Percentiles rank a stretch among this genome's conserved stretches.
These are phyloP conservation scores for Asobara japonica DNA, from an alignment of 1,140 invertebrate genomes.

Conservation along the genomic window DNA sequence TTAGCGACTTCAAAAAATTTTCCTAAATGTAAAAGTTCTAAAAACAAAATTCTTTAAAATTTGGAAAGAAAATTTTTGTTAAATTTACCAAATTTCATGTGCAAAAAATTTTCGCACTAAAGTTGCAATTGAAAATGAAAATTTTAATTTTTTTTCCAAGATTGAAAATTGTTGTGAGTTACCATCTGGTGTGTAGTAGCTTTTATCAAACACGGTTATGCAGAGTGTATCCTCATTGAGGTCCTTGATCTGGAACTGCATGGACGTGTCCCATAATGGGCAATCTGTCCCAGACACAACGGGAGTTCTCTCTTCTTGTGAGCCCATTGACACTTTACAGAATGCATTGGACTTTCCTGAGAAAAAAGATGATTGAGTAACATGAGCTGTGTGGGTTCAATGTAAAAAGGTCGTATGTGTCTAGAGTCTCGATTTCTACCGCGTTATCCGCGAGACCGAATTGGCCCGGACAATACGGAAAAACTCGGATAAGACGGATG, in stretches of 20 bases:
- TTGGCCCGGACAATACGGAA: too few relatives aligned
- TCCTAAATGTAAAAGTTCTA: too few relatives aligned
- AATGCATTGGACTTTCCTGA: constrained; percentile 72
- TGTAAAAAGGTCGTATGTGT: too few relatives aligned
- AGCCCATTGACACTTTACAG: constrained; percentile 83
- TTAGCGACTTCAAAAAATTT: too few relatives aligned
- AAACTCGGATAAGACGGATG: too few relatives aligned
- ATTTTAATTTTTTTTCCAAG: neutral
- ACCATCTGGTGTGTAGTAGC: constrained; percentile 84
- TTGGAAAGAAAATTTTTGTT: too few relatives aligned
- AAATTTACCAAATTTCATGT: too few relatives aligned
- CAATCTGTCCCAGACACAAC: constrained; percentile 69
- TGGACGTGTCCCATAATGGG: constrained; percentile 83
- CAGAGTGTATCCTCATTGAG: constrained; percentile 79
- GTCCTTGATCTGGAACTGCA: constrained; percentile 85
- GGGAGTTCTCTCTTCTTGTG: constrained; percentile 78
- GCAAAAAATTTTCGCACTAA: too few relatives aligned
- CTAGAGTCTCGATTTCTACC: too few relatives aligned
- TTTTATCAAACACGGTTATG: constrained; percentile 82
- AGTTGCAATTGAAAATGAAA: constrained; percentile 14
- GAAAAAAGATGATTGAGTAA: constrained; percentile 38
- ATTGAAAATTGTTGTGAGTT: constrained; percentile 40
- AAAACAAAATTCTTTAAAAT: constrained; percentile 33
- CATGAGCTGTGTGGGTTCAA: too few relatives aligned
- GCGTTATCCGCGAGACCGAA: too few relatives aligned